These are phyloP conservation scores for Chamaedrilus cognettii DNA, from an alignment of 2,888 invertebrate genomes.

Conservation along the genomic window DNA sequence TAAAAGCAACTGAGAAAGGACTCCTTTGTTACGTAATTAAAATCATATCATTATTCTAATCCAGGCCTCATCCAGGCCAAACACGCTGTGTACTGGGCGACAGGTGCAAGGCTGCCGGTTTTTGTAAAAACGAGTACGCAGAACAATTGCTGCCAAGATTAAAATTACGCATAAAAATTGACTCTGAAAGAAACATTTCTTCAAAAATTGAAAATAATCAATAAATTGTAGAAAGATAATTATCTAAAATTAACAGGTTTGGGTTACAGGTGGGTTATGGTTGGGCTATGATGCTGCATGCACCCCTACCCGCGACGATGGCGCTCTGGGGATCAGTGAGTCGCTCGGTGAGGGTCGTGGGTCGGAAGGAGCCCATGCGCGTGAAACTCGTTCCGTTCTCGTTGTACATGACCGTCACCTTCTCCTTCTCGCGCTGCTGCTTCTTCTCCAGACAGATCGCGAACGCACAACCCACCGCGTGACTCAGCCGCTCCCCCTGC, in stretches of 20 bases:
- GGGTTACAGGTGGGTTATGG: too few relatives aligned
- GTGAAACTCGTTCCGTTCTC: constrained; percentile 76
- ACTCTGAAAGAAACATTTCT: not conserved
- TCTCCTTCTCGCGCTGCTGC: constrained; percentile 95
- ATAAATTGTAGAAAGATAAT: too few relatives aligned
- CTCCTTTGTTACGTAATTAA: too few relatives aligned
- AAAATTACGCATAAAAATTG: not conserved
- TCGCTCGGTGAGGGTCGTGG: constrained; percentile 77
- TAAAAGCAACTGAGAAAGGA: too few relatives aligned
- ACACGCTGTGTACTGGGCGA: too few relatives aligned
- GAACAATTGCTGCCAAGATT: too few relatives aligned
- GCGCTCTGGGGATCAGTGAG: constrained; percentile 69
- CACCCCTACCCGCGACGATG: constrained; percentile 60
- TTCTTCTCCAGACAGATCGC: constrained; percentile 97
- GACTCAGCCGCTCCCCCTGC: constrained; percentile 93
- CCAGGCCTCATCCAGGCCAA: too few relatives aligned
- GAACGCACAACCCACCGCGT: constrained; percentile 99
- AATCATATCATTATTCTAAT: too few relatives aligned
- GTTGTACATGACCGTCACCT: constrained; percentile 55
- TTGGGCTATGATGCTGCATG: too few relatives aligned
- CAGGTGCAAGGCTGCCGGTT: too few relatives aligned
- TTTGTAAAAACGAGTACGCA: too few relatives aligned
- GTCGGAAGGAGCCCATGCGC: constrained; percentile 86
- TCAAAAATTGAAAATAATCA: not conserved
- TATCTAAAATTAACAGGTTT: too few relatives aligned